Percentiles rank a stretch among this genome's conserved stretches.
Conservation (phyloP, 2,888 invertebrate genomes). For the Nephrocerus scutellatus region DNA sequence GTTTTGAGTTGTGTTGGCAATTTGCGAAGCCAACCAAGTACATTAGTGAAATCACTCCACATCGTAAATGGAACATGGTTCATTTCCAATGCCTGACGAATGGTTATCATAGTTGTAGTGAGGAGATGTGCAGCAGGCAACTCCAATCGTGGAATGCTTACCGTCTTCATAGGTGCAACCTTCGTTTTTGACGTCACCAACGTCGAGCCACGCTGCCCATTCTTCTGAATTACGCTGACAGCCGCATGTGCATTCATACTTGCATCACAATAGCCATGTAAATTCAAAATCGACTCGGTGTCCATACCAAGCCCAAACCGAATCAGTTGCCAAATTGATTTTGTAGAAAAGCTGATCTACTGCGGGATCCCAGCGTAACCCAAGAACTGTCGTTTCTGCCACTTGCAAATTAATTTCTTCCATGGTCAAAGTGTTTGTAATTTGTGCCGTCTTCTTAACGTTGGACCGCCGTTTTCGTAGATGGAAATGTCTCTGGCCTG, state of each 20-base stretch:
- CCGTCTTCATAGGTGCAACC: conserved; percentile 6
- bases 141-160: conserved; percentile 6
- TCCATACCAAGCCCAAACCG: conserved; percentile 3
- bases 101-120: conserved; percentile 1
- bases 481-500: conserved; percentile 10
- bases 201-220: background rate
- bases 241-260: conserved; percentile 8
- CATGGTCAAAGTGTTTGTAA: background rate
- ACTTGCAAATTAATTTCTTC: conserved; percentile 3
- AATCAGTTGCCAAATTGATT: background rate
- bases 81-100: conserved; percentile 1
- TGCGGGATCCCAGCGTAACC: conserved; percentile 8
- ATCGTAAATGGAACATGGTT: conserved; percentile 2
- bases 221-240: background rate
- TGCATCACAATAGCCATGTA: conserved; percentile 14
- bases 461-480: conserved; percentile 13
- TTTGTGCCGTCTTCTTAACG: background rate
- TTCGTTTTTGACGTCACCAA: conserved; percentile 9
- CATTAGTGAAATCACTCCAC: conserved; percentile 8
- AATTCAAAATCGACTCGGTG: background rate
- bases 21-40: conserved; percentile 11
- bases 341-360: conserved; percentile 1
- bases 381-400: too few species aligned
- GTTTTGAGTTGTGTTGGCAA: conserved; percentile 8
- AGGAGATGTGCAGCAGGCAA: conserved; percentile 11